Evolutionary conservation across 2,797 vertebrate species (phyloP), one percentile per base, ranked within the genome.

Genomic region (Sphaeramia orbicularis): DNA sequence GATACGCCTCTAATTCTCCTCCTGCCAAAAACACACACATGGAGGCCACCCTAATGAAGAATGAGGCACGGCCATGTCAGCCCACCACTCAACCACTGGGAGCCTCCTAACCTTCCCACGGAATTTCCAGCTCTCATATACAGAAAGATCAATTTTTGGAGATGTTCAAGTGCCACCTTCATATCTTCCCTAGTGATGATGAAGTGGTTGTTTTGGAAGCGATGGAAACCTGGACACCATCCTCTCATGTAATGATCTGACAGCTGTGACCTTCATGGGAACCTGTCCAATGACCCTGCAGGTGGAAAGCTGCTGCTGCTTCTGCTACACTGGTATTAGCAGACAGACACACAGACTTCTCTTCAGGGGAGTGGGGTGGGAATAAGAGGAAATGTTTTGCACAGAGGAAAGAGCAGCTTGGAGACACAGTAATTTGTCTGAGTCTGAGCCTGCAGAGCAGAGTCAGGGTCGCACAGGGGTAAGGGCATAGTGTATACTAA

Each of bases 201-300:
- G 70, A 75, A 81, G 80, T 62, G 65, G 32, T 80, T 85, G 73
- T 81, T 88, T 83, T 81, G 71, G 68, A 74, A 73, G 73, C 47
- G 30, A 53, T 63, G 66, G 67, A 82, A 85, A 83, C 74, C 78
- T 16, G 51, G 54, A 44, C 59, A 61, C 74, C 78, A 58, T 86
- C 68, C 74, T 82, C 78, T 78, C 63, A 72, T 86, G 84, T 89
- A 78, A 85, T 78, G 59, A 78, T 84, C 69, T 70, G 77, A 85
- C 82, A 90, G 86, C 83, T 84, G 84, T 84, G 89, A 83, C 90
- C 90, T 91, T 87, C 81, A 84, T 63, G 59, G 76, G 78, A 84
- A 78, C 78, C 66, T n/a, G 48, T 83, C 76, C 81, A 80, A 32
- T 75, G 85, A 86, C 82, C 83, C 82, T 4, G 66, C 80, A 82